Percentiles rank a stretch among this genome's conserved stretches.
phyloP scores from a whole-genome alignment of 37 sponge, comb jelly and placozoan species.

The Haliclona indistincta region DNA sequence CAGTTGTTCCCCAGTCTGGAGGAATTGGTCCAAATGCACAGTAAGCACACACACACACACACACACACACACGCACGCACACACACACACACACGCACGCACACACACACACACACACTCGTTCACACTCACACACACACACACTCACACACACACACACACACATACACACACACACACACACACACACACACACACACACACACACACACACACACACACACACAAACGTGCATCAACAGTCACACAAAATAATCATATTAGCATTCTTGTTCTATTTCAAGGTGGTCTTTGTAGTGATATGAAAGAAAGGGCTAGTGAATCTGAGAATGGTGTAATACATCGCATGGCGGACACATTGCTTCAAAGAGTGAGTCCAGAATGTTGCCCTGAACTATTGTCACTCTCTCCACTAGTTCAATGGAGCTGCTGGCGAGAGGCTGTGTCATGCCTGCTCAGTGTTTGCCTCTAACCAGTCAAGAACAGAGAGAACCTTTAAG shows the following conservation, averaged over 20 bases:
- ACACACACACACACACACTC: neutral
- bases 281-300: conserved; percentile 40
- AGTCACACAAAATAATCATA: no score
- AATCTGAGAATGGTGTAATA: conserved; percentile 19
- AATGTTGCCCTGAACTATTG: neutral
- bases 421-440: conserved; percentile 65
- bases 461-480: conserved; percentile 77
- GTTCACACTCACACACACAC: neutral
- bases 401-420: conserved; percentile 44
- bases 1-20: conserved; percentile 83
- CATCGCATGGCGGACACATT: conserved; percentile 62
- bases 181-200: no score
- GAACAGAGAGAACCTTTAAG: conserved; percentile 53
- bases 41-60: conserved; percentile 18
- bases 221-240: no score
- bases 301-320: conserved; percentile 38
- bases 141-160: no score
- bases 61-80: no score
- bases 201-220: no score
- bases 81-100: neutral
- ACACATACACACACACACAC: no score
- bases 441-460: conserved; percentile 66
- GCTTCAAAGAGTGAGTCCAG: conserved; percentile 51
- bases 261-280: no score
- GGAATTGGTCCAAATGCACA: conserved; percentile 67